Evolutionary conservation across 2,888 invertebrate species (phyloP).

Genomic region (Hirtodrosophila histrioides): DNA sequence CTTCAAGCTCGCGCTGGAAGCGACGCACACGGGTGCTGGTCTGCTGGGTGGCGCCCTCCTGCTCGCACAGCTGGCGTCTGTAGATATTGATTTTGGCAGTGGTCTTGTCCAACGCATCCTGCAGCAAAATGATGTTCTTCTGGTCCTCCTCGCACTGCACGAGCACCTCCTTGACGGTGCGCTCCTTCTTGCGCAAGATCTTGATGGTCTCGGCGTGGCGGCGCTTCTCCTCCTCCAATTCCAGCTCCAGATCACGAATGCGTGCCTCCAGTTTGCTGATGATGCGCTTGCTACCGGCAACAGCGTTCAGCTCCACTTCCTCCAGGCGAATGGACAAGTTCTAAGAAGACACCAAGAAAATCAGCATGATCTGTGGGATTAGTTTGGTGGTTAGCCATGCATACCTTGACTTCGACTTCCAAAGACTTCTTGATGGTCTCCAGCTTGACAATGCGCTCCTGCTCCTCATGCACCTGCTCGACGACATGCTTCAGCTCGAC

Average conservation of each 20-base stretch:
- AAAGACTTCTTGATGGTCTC: conserved; percentile 98
- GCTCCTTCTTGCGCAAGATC: conserved; percentile 99
- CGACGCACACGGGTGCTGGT: conserved; percentile 97
- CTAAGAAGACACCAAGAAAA: conserved; percentile 77
- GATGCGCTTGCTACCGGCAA: conserved; percentile 98
- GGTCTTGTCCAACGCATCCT: conserved; percentile 95
- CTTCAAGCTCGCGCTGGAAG: conserved; percentile 99
- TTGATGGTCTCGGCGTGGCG: conserved; percentile 98
- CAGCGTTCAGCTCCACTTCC: conserved; percentile 98
- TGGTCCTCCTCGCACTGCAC: conserved; percentile 98
- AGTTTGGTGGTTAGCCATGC: rapidly evolving
- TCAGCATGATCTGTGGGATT: neutral
- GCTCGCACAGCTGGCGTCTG: conserved; percentile 97
- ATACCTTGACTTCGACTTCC: conserved; percentile 96
- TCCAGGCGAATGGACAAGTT: conserved; percentile 96
- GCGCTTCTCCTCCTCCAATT: conserved; percentile 98
- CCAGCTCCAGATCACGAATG: conserved; percentile 97
- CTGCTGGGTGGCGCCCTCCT: conserved; percentile 96
- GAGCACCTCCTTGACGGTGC: conserved; percentile 97
- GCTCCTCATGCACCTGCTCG: conserved; percentile 97
- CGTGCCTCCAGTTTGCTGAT: conserved; percentile 98
- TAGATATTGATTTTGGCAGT: conserved; percentile 95
- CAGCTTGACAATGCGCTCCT: conserved; percentile 98
- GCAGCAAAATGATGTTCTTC: conserved; percentile 96
- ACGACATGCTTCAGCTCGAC: conserved; percentile 97